Conservation (phyloP, 2,113 vertebrate species). For the Panthera leo region DNA sequence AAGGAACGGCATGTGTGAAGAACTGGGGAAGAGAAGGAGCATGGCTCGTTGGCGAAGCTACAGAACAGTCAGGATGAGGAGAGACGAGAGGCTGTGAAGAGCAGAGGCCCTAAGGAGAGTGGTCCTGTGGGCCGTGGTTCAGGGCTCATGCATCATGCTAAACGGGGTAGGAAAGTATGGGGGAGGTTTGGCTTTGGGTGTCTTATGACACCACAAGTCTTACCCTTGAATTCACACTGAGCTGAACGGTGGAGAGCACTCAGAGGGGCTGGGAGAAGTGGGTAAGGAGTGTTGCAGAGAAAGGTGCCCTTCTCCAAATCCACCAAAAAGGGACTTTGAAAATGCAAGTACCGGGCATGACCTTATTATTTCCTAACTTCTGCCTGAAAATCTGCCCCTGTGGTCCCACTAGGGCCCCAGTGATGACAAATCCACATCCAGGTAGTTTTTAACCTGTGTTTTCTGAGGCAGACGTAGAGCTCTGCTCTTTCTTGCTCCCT, state of each 20-base stretch:
- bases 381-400: background rate
- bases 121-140: background rate
- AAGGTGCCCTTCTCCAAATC: background rate
- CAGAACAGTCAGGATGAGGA: background rate
- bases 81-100: background rate
- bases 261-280: background rate
- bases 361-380: background rate
- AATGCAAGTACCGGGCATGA: background rate
- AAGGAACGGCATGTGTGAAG: background rate
- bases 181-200: too few species aligned
- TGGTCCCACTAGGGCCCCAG: background rate
- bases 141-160: too few species aligned
- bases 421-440: background rate
- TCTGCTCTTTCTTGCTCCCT: background rate
- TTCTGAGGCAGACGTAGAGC: background rate
- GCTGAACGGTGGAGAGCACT: background rate
- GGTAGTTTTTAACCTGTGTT: background rate
- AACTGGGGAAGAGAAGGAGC: background rate
- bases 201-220: background rate
- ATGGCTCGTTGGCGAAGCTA: background rate
- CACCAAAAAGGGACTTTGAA: background rate
- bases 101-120: rapidly evolving
- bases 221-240: background rate
- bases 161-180: too few species aligned
- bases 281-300: background rate